Conservation (phyloP, 2,888 invertebrate genomes). For the Palloptera scutellata region DNA sequence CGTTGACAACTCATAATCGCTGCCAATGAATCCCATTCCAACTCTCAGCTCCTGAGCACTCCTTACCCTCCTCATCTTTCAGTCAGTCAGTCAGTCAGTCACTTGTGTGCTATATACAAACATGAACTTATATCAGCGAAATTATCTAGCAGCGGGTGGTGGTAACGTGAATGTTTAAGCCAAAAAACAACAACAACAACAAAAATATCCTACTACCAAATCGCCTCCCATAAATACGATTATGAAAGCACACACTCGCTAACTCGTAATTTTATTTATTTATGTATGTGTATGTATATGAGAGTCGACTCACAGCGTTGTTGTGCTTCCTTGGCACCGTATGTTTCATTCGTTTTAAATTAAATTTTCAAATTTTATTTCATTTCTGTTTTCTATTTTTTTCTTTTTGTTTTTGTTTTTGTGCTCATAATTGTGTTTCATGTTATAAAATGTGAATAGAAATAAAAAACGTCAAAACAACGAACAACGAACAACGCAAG, state of each 20-base stretch:
- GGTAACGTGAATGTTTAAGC: background rate
- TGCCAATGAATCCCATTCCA: background rate
- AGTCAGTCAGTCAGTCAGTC: too few species aligned
- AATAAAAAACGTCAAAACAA: constrained; percentile 9
- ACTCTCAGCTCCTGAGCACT: too few species aligned
- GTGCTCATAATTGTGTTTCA: background rate
- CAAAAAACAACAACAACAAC: background rate
- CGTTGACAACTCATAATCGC: constrained; percentile 17
- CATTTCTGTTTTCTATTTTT: background rate
- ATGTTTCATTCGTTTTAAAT: constrained; percentile 37
- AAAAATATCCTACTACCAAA: background rate
- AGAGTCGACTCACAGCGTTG: background rate
- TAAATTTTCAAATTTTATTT: constrained; percentile 37
- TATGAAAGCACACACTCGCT: too few species aligned
- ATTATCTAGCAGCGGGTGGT: constrained; percentile 30
- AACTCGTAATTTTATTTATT: background rate
- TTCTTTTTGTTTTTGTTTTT: background rate
- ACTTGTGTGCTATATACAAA: background rate
- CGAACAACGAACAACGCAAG: constrained; percentile 4
- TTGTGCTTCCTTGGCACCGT: constrained; percentile 30
- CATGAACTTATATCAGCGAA: constrained; percentile 10
- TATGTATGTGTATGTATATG: background rate
- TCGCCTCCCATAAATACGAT: background rate
- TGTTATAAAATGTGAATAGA: background rate
- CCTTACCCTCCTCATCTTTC: background rate